These are phyloP conservation scores for Exocentrus adspersus DNA, from an alignment of 2,888 invertebrate genomes.

Conservation along the genomic window DNA sequence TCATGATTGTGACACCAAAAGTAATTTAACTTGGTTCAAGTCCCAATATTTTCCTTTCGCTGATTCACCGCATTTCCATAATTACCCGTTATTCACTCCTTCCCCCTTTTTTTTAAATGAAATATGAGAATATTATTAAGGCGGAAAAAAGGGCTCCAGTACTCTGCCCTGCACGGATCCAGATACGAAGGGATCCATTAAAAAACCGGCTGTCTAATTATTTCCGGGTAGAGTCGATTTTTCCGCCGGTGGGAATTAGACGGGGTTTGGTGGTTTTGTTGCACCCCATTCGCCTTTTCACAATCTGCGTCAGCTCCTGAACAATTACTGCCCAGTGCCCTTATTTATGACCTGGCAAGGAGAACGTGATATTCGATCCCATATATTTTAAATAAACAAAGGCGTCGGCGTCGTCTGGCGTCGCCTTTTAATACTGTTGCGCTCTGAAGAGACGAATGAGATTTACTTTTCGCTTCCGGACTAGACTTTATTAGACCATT, in stretches of 20 bases:
- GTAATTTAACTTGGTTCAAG: too few relatives aligned
- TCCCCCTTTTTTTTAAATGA: too few relatives aligned
- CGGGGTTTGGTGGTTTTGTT: neutral
- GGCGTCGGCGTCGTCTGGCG: neutral
- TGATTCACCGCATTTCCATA: too few relatives aligned
- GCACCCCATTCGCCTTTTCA: neutral
- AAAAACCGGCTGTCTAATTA: neutral
- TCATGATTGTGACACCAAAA: too few relatives aligned
- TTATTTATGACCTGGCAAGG: conserved; percentile 25
- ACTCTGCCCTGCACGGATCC: too few relatives aligned
- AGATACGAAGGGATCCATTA: neutral
- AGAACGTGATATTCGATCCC: conserved; percentile 10
- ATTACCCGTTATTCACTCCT: too few relatives aligned
- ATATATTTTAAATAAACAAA: conserved; percentile 29
- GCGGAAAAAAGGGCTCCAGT: too few relatives aligned
- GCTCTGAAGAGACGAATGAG: conserved; percentile 1
- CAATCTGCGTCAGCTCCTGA: conserved; percentile 27
- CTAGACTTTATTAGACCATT: conserved; percentile 9
- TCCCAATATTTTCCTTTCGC: too few relatives aligned
- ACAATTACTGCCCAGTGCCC: conserved; percentile 26
- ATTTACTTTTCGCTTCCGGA: neutral
- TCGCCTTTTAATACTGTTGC: conserved; percentile 9
- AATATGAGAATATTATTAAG: too few relatives aligned
- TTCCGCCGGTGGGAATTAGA: neutral
- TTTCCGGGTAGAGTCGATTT: neutral